Conservation (phyloP, 2,797 vertebrate genomes). For the Parauchenoglanis punctatus region DNA sequence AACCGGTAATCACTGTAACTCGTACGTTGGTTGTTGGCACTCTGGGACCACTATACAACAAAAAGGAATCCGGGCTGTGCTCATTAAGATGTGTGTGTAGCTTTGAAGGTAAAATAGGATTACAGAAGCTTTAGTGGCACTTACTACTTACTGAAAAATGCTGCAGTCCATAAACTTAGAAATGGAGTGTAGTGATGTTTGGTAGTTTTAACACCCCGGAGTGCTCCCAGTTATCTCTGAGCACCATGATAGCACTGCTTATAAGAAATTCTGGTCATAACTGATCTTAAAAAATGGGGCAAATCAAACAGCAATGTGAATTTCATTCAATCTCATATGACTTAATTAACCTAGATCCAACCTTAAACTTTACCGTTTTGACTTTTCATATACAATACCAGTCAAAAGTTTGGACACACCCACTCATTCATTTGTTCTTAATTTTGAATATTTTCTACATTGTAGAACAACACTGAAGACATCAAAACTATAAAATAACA, state of each 20-base stretch:
- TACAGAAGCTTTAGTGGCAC: neutral
- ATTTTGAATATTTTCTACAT: no score
- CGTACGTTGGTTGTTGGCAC: neutral
- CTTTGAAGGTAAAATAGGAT: conserved; percentile 5
- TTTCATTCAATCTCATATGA: neutral
- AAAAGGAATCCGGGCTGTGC: neutral
- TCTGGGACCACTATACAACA: neutral
- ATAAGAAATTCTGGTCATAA: neutral
- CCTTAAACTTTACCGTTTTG: neutral
- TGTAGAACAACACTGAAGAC: no score
- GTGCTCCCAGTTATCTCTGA: neutral
- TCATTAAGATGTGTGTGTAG: neutral
- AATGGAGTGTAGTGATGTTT: neutral
- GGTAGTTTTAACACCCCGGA: neutral
- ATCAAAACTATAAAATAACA: no score
- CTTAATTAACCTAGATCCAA: neutral
- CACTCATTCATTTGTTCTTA: no score
- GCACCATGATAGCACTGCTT: neutral
- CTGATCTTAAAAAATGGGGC: neutral
- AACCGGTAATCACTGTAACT: neutral
- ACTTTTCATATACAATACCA: neutral
- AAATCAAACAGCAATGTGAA: neutral
- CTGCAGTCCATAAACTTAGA: neutral
- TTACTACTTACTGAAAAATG: neutral
- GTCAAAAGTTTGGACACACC: no score